Percentiles rank a stretch among this genome's conserved stretches.
Conservation (phyloP, 2,113 vertebrate species). For the Anoura caudifer region DNA sequence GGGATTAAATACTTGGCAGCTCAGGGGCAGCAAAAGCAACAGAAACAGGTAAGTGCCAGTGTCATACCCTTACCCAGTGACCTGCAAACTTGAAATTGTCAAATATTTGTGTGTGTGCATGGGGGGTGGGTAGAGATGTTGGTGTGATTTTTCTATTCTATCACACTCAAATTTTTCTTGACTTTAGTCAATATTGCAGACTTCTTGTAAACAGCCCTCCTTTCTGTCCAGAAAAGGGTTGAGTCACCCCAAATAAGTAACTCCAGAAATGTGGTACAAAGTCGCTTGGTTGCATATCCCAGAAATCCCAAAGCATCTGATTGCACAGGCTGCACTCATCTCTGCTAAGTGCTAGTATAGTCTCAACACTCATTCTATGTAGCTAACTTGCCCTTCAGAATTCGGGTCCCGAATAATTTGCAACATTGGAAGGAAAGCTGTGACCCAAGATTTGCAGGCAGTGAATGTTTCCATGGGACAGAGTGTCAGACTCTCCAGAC, state of each 20-base stretch:
- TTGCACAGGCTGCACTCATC: not conserved
- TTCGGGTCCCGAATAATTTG: not conserved
- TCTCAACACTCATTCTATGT: not conserved
- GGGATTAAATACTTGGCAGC: constrained; percentile 2
- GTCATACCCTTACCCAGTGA: not conserved
- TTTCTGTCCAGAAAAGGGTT: not conserved
- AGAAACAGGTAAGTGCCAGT: not conserved
- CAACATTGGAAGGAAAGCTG: not conserved
- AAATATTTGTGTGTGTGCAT: not conserved
- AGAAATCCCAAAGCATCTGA: not conserved
- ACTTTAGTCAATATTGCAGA: not conserved
- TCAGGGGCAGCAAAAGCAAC: not conserved
- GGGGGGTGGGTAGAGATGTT: fast-evolving
- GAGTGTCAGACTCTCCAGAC: not conserved
- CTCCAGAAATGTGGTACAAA: not conserved
- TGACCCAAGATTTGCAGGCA: not conserved
- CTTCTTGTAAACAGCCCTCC: not conserved
- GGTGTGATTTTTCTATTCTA: not conserved
- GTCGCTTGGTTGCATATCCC: not conserved
- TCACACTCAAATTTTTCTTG: not conserved
- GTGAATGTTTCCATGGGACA: not conserved
- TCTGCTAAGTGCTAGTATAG: not conserved
- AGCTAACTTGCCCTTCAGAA: not conserved
- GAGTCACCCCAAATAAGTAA: not conserved
- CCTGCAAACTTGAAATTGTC: not conserved